phyloP scores from a whole-genome alignment of 2,888 invertebrate genomes.

The Tenthredo mesomela region DNA sequence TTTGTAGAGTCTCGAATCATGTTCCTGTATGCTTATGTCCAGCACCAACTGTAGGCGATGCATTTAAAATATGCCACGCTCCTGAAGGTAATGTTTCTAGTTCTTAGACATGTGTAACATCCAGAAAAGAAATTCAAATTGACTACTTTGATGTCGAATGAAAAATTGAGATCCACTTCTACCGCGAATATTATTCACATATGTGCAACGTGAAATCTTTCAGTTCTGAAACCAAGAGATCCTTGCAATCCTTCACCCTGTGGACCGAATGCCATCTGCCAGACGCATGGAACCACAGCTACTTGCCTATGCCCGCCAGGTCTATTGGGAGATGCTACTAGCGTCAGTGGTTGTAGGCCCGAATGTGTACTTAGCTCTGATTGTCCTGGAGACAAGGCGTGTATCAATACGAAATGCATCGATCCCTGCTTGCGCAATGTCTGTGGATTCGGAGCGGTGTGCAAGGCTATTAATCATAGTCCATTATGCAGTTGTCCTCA shows the following conservation, averaged over 20 bases:
- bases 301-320: slow-evolving; percentile 78
- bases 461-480: slow-evolving; percentile 87
- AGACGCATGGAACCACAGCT: slow-evolving; percentile 75
- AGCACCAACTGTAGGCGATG: slow-evolving; percentile 86
- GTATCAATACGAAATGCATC: slow-evolving; percentile 89
- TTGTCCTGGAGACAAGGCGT: slow-evolving; percentile 90
- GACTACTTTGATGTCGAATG: slow-evolving; percentile 54
- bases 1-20: slow-evolving; percentile 86
- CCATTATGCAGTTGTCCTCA: slow-evolving; percentile 88
- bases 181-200: slow-evolving; percentile 50
- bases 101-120: not conserved
- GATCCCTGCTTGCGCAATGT: slow-evolving; percentile 90
- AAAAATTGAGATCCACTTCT: slow-evolving; percentile 63
- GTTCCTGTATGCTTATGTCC: slow-evolving; percentile 88
- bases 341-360: slow-evolving; percentile 78
- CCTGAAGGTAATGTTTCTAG: slow-evolving; percentile 63
- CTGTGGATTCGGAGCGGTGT: slow-evolving; percentile 88
- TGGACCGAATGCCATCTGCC: slow-evolving; percentile 79
- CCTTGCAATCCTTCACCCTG: slow-evolving; percentile 79
- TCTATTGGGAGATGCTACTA: slow-evolving; percentile 75
- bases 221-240: slow-evolving; percentile 68
- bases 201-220: slow-evolving; percentile 58
- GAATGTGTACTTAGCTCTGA: slow-evolving; percentile 83
- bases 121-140: not conserved
- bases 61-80: slow-evolving; percentile 83